Evolutionary conservation across 2,888 invertebrate species (phyloP).

Genomic region (Labia minor): DNA sequence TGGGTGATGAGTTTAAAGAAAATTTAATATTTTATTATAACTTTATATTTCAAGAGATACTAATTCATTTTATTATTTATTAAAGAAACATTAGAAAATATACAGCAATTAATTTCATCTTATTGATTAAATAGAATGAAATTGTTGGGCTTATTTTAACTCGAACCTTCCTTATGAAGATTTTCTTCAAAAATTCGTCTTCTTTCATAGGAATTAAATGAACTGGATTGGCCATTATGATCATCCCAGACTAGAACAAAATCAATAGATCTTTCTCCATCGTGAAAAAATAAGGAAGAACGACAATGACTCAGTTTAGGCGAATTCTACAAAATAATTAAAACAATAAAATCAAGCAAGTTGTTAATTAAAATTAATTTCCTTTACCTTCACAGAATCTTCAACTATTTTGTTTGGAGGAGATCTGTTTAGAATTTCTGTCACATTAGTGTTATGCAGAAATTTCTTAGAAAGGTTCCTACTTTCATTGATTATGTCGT

Average conservation of each 20-base stretch:
- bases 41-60: too few relatives aligned
- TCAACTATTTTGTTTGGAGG: neutral
- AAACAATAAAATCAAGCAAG: neutral
- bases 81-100: too few relatives aligned
- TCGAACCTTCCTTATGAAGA: conserved; percentile 46
- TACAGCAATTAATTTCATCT: too few relatives aligned
- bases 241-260: conserved; percentile 69
- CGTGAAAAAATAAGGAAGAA: conserved; percentile 43
- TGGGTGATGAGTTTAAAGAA: too few relatives aligned
- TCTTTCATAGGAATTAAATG: conserved; percentile 34
- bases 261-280: conserved; percentile 61
- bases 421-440: neutral
- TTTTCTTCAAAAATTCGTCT: conserved; percentile 60
- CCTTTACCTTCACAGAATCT: neutral
- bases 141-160: too few relatives aligned
- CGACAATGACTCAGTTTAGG: neutral
- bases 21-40: too few relatives aligned
- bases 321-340: neutral
- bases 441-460: neutral
- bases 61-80: too few relatives aligned
- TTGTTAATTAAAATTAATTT: neutral
- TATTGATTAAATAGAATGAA: too few relatives aligned
- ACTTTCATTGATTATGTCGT: neutral
- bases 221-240: conserved; percentile 34
- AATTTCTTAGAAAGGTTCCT: neutral